These are phyloP conservation scores for Idaea dimidiata DNA, from an alignment of 2,888 invertebrate genomes.

Conservation along the genomic window DNA sequence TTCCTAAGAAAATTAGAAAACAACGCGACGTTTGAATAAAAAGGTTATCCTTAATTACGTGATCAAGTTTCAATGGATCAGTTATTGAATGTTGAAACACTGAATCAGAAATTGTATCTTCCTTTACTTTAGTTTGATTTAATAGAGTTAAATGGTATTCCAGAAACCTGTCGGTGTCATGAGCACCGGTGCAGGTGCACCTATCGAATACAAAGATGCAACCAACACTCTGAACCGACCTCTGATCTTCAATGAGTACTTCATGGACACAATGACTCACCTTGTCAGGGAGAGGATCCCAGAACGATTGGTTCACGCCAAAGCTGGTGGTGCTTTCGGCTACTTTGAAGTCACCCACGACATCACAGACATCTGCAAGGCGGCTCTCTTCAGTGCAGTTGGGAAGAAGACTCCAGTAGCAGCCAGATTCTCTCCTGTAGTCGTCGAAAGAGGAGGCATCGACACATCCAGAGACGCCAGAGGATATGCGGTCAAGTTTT, in stretches of 20 bases:
- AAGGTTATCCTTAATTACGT: too few relatives aligned
- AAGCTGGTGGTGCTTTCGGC: constrained; percentile 93
- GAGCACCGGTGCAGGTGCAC: constrained; percentile 85
- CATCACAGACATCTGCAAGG: constrained; percentile 87
- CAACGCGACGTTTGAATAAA: too few relatives aligned
- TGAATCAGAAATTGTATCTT: too few relatives aligned
- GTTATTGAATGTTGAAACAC: too few relatives aligned
- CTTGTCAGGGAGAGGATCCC: constrained; percentile 94
- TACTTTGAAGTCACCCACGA: constrained; percentile 92
- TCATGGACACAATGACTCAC: constrained; percentile 87
- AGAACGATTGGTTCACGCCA: constrained; percentile 95
- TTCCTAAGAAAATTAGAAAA: too few relatives aligned
- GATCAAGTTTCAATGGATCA: too few relatives aligned
- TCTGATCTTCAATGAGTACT: constrained; percentile 89
- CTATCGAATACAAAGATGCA: constrained; percentile 84
- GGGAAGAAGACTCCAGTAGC: constrained; percentile 90
- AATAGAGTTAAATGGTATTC: constrained; percentile 10
- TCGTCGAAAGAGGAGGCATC: constrained; percentile 91
- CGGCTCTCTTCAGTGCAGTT: constrained; percentile 85
- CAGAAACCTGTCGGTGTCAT: constrained; percentile 10
- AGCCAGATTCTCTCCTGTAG: constrained; percentile 89
- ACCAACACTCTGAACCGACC: constrained; percentile 87
- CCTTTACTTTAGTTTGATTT: neutral
- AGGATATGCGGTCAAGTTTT: constrained; percentile 95
- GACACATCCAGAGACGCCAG: constrained; percentile 93